Evolutionary conservation across 2,797 vertebrate genomes (phyloP), one percentile per base, ranked within the genome.

Genomic region (Coregonus suidteri): DNA sequence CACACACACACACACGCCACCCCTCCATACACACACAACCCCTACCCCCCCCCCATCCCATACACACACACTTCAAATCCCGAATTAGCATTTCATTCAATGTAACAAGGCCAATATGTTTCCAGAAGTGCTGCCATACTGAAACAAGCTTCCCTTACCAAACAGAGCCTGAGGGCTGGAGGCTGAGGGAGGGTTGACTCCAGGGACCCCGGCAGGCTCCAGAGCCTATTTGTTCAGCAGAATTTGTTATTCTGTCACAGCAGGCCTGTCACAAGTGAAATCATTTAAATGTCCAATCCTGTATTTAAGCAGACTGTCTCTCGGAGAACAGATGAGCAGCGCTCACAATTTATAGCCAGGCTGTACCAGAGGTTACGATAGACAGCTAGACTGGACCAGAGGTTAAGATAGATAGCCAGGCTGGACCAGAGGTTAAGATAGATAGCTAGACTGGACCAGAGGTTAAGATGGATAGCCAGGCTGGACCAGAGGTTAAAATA

Each of bases 61-160:
- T 67, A 59, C 73, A 75, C 16, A 77, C 30, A 52, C 73, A 69
- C 66, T 81, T 83, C 87, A 72, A 87, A 85, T 64, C 20, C 20
- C 9, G 87, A 92, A 95, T 95, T 95, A 93, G 92, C 94, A 94
- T 95, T 93, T 92, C 89, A 92, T 92, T 91, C 90, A 88, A 83
- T 92, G 91, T 93, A 92, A 94, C 93, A 93, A 91, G 90, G 89
- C 88, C 93, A 95, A 95, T 95, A 94, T 95, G 94, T 93, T 94
- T 90, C 90, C 91, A 93, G 91, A 93, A 92, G 90, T 90, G 90
- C 90, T 88, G 86, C 93, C 92, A 93, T 93, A 94, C 91, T 93
- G 93, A 93, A 94, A 93, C 91, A 91, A 93, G 93, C 59, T 25
- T 90, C 90, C 91, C 82, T 88, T 83, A 93, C 93, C 93, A 94